These are phyloP conservation scores for Oreochromis spilurus DNA, from an alignment of 2,113 vertebrate genomes.

Conservation along the genomic window DNA sequence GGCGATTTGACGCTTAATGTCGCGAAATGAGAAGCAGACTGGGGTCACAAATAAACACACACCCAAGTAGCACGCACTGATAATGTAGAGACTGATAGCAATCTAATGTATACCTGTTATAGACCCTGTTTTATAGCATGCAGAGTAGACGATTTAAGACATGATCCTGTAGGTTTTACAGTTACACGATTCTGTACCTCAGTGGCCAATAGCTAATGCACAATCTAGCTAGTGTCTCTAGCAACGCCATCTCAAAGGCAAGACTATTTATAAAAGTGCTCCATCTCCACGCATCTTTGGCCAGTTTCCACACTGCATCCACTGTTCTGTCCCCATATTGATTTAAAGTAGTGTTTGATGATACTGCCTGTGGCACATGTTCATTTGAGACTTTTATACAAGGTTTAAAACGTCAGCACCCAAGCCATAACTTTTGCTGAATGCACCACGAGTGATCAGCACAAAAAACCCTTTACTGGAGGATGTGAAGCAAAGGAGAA, in stretches of 20 bases:
- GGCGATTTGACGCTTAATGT: not conserved
- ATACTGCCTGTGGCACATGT: not conserved
- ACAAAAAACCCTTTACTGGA: conserved; percentile 59
- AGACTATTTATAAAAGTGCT: conserved; percentile 25
- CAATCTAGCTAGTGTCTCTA: conserved; percentile 49
- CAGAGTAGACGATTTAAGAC: conserved; percentile 47
- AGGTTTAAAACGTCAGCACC: conserved; percentile 1
- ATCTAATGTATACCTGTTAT: conserved; percentile 48
- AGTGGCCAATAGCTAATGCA: conserved; percentile 57
- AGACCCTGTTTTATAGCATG: conserved; percentile 66
- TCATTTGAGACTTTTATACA: conserved; percentile 38
- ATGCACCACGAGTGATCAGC: conserved; percentile 5
- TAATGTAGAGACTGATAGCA: conserved; percentile 56
- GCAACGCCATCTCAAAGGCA: conserved; percentile 39
- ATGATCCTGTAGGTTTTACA: conserved; percentile 51
- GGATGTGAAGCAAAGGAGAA: not conserved
- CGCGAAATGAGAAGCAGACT: not conserved
- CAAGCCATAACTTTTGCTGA: conserved; percentile 62
- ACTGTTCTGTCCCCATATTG: not conserved
- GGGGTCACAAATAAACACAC: conserved; percentile 32
- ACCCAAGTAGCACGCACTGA: conserved; percentile 51
- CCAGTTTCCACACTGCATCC: not conserved
- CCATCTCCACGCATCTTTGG: not conserved
- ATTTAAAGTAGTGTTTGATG: conserved; percentile 5
- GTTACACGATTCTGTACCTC: conserved; percentile 37